phyloP scores from a whole-genome alignment of 2,888 invertebrate species.

The Archaeoteleia sp. region DNA sequence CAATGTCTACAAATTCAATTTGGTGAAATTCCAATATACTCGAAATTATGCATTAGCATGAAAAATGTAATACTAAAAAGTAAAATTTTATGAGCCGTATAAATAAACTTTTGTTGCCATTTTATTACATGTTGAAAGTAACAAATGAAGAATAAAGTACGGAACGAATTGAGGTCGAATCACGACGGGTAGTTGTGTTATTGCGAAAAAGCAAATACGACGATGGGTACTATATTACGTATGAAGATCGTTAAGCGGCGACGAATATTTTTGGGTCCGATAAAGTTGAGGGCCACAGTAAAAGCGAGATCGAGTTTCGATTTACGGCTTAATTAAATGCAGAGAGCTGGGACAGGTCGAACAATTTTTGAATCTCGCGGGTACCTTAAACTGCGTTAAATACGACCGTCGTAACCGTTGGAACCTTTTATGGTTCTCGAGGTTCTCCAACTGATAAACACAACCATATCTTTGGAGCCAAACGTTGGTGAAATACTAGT shows the following conservation, averaged over 20 bases:
- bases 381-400: constrained; percentile 49
- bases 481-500: constrained; percentile 17
- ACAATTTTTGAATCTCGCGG: constrained; percentile 37
- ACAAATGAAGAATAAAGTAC: constrained; percentile 39
- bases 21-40: neutral
- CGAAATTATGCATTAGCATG: constrained; percentile 7
- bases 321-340: constrained; percentile 66
- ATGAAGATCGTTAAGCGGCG: constrained; percentile 45
- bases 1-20: too few relatives aligned
- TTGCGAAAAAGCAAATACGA: constrained; percentile 42
- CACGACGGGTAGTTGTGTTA: constrained; percentile 44
- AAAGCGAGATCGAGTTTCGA: constrained; percentile 57
- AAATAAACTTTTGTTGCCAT: constrained; percentile 31
- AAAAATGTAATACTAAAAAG: constrained; percentile 19
- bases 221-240: constrained; percentile 29
- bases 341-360: constrained; percentile 37
- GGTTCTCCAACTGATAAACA: constrained; percentile 42
- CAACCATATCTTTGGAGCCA: constrained; percentile 10
- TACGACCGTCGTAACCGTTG: constrained; percentile 44
- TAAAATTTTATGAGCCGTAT: constrained; percentile 20
- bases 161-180: constrained; percentile 44
- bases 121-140: constrained; percentile 45
- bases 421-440: constrained; percentile 39
- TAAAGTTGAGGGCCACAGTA: constrained; percentile 60
- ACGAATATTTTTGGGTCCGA: constrained; percentile 51